Base-by-base conservation (phyloP, 2,888 invertebrate genomes). In the Serripes groenlandicus region DNA sequence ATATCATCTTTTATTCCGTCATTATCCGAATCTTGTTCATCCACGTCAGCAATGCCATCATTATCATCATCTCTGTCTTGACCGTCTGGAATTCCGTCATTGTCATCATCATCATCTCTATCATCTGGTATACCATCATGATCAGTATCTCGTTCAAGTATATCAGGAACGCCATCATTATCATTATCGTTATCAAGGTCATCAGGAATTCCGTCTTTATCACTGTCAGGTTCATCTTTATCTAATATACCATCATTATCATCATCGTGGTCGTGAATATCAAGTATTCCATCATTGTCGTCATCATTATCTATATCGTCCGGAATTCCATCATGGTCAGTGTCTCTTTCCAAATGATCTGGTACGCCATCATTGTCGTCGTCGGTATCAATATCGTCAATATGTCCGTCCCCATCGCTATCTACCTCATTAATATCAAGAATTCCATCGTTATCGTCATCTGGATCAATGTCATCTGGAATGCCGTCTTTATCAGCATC, bases 401-500 rank as follows among this genome's bases (percentile, higher is more conserved):
- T 71, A 76, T 89, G 85, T 37, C 88, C 87, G 3, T 75, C 75
- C 2, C 90, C 91, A 75, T 93, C 92, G 30, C 83, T 78, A 70
- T 92, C 92, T 21, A 87, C 81, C 35, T 94, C 94, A 21, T 88
- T 71, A 35, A 91, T 75, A 35, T 86, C 86, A 79, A 85, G 34
- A 72, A 69, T 90, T 0, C 92, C 92, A 75, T 93, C 92, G 28
- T 90, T 90, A 78, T 92, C 92, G 34, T 80, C 75, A 68, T 92
- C 81, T 79, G 15, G 87, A 72, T 91, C 90, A n/a, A 72, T 76
- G 62, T 78, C 72, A 78, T 89, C 86, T 15, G 93, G 93, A 64
- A 94, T 93, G 49, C 93, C 93, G 88, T 94, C 93, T 0, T 92
- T 92, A 85, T 91, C 93, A 9, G 89, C 89, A 56, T 93, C 85